Conservation (phyloP, 1,140 invertebrate species). For the Cydia pomonella region DNA sequence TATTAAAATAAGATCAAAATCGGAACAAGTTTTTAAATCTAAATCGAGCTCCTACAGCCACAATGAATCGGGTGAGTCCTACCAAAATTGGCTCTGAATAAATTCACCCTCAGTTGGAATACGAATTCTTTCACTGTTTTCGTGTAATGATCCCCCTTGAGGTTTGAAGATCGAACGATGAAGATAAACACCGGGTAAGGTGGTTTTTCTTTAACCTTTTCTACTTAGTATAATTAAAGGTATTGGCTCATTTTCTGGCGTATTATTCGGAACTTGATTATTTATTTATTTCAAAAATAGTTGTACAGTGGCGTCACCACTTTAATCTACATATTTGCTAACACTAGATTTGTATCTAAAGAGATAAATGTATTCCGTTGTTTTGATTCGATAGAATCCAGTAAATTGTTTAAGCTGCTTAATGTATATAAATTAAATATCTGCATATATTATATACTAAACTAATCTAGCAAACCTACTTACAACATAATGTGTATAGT, state of each 20-base stretch:
- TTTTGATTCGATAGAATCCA: too few species aligned
- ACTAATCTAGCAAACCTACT: too few species aligned
- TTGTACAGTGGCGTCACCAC: not conserved
- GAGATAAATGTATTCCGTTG: too few species aligned
- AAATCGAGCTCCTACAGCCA: too few species aligned
- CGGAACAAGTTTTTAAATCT: too few species aligned
- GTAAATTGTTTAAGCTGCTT: too few species aligned
- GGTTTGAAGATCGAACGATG: conserved; percentile 19
- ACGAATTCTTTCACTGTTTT: conserved; percentile 14
- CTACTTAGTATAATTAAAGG: conserved; percentile 3
- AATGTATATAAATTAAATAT: too few species aligned
- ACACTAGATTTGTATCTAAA: not conserved
- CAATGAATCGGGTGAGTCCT: not conserved
- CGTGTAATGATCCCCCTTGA: conserved; percentile 25
- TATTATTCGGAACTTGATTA: not conserved
- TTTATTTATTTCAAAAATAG: too few species aligned
- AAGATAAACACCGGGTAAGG: conserved; percentile 10
- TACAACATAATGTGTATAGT: too few species aligned
- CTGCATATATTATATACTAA: too few species aligned
- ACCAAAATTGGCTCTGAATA: conserved; percentile 25
- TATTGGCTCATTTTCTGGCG: not conserved
- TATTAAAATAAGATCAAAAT: too few species aligned
- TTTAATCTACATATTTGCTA: not conserved
- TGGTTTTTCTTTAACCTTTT: not conserved
- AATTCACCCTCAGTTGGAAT: conserved; percentile 15